These are phyloP conservation scores for Crypturellus undulatus DNA, from an alignment of 2,113 vertebrate genomes.

Conservation along the genomic window DNA sequence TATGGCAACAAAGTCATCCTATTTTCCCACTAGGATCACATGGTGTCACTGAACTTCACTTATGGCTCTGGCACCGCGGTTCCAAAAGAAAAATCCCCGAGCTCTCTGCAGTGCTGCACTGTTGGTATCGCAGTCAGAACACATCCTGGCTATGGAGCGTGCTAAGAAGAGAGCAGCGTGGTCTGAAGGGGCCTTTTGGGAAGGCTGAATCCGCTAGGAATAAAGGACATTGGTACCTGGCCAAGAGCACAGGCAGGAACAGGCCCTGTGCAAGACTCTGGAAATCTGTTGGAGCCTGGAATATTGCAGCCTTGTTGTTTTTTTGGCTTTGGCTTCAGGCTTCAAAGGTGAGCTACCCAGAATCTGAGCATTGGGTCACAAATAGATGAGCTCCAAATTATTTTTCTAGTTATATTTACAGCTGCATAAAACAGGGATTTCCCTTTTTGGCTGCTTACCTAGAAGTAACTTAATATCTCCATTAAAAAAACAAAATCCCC, in stretches of 20 bases:
- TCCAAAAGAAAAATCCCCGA: conserved; percentile 18
- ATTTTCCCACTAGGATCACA: conserved; percentile 7
- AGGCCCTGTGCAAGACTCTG: conserved; percentile 29
- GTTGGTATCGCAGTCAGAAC: conserved; percentile 53
- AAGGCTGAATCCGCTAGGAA: conserved; percentile 43
- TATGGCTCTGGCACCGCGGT: not conserved
- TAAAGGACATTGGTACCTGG: conserved; percentile 43
- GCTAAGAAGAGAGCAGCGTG: conserved; percentile 46
- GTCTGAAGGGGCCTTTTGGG: conserved; percentile 38
- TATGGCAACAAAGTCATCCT: not conserved
- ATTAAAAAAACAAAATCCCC: conserved; percentile 21
- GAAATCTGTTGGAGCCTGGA: conserved; percentile 36
- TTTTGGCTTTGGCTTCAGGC: not conserved
- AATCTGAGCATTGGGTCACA: not conserved
- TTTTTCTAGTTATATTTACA: conserved; percentile 31
- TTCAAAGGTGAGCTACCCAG: not conserved
- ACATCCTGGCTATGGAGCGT: conserved; percentile 40
- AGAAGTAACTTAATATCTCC: conserved; percentile 20
- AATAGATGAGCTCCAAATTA: not conserved
- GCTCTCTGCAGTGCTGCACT: conserved; percentile 55
- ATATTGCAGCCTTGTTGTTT: conserved; percentile 1
- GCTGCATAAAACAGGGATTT: not conserved
- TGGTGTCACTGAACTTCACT: not conserved
- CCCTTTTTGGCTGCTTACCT: conserved; percentile 28
- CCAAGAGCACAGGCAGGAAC: conserved; percentile 48